These are phyloP conservation scores for Lepidocyrtinus sp. DNA, from an alignment of 2,888 invertebrate species.

Conservation along the genomic window DNA sequence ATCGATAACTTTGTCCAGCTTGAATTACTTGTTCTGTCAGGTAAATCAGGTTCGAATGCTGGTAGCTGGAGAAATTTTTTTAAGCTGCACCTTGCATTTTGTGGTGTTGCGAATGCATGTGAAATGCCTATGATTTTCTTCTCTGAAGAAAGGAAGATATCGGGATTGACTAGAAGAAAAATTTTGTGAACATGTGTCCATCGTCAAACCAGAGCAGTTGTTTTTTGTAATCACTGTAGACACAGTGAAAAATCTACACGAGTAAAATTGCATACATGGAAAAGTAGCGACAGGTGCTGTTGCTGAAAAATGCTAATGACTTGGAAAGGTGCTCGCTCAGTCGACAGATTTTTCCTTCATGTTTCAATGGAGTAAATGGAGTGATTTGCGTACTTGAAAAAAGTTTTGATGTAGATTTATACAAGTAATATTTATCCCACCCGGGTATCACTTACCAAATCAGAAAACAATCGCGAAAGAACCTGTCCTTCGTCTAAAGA, in stretches of 20 bases:
- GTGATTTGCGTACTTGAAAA: constrained; percentile 44
- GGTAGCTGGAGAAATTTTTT: too few relatives aligned
- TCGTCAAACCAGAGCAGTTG: background rate
- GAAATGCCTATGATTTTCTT: background rate
- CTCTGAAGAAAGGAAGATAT: background rate
- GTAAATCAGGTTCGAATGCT: too few relatives aligned
- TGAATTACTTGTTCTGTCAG: too few relatives aligned
- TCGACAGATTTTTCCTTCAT: background rate
- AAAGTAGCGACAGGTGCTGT: constrained; percentile 61
- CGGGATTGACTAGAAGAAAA: too few relatives aligned
- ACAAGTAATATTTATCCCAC: background rate
- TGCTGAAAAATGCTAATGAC: constrained; percentile 54
- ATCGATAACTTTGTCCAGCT: constrained; percentile 50
- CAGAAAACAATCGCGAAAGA: background rate
- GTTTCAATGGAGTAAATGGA: constrained; percentile 38
- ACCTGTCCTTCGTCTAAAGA: constrained; percentile 9
- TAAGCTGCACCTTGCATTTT: background rate
- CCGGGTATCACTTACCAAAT: constrained; percentile 8
- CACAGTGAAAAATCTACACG: background rate
- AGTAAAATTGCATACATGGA: background rate
- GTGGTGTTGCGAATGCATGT: background rate
- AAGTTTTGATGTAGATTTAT: background rate
- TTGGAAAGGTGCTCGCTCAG: background rate
- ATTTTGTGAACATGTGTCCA: constrained; percentile 4
- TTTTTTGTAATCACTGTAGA: constrained; percentile 9